Percentiles rank a stretch among this genome's conserved stretches.
Conservation (phyloP, 2,797 vertebrate species). For the Macropus fuliginosus region DNA sequence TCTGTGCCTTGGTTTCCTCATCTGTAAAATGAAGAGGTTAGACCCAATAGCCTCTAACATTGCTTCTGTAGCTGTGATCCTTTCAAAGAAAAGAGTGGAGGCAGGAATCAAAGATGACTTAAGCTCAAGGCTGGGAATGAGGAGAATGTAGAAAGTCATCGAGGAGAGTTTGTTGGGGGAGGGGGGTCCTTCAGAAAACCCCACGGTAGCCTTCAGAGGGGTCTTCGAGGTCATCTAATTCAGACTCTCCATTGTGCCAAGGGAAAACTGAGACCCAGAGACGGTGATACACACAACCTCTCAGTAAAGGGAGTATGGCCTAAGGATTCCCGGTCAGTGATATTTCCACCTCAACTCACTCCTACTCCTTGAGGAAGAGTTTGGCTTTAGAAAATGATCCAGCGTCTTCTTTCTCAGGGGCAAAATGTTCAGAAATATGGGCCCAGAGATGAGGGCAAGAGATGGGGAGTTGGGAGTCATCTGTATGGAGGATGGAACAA, state of each 20-base stretch:
- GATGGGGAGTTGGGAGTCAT: not conserved
- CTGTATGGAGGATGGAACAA: not conserved
- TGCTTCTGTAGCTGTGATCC: not conserved
- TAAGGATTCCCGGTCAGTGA: too few species aligned
- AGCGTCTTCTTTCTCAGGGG: not conserved
- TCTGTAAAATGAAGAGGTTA: not conserved
- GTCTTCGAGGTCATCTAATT: not conserved
- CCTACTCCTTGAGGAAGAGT: too few species aligned
- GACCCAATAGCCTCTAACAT: not conserved
- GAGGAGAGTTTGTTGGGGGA: not conserved
- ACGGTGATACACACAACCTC: not conserved
- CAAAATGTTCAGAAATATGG: not conserved
- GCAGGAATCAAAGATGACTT: not conserved
- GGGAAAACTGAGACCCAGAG: not conserved
- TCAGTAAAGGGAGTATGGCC: too few species aligned
- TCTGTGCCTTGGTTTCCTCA: not conserved
- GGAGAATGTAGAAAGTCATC: not conserved
- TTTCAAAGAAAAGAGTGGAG: not conserved
- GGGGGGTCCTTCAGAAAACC: too few species aligned
- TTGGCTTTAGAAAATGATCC: too few species aligned
- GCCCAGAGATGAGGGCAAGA: not conserved
- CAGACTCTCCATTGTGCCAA: not conserved
- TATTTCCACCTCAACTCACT: too few species aligned
- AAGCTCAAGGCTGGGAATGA: too few species aligned
- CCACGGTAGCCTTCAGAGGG: not conserved